Percentiles rank a stretch among this genome's conserved stretches.
Conservation (phyloP, 2,888 invertebrate species). For the Sinhomidia bicolor region DNA sequence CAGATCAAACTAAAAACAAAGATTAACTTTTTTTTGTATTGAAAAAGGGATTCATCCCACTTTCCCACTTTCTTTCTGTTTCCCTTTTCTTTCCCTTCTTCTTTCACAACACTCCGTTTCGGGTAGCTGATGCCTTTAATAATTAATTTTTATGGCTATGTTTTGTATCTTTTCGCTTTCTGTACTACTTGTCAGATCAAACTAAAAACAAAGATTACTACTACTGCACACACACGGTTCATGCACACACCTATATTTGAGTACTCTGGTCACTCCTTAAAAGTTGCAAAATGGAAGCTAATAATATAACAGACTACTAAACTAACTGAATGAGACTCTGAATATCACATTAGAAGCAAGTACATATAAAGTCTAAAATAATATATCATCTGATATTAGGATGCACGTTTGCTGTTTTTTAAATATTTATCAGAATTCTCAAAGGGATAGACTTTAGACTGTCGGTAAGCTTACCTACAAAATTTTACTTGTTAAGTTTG, state of each 20-base stretch:
- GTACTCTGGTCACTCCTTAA: too few species aligned
- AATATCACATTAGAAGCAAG: too few species aligned
- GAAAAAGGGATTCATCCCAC: conserved; percentile 42
- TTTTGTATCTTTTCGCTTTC: conserved; percentile 48
- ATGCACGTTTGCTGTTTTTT: too few species aligned
- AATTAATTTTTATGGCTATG: conserved; percentile 64
- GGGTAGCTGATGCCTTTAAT: conserved; percentile 59
- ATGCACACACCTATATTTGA: too few species aligned
- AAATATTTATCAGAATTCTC: conserved; percentile 33
- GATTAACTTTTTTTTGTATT: neutral
- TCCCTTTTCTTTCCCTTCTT: too few species aligned
- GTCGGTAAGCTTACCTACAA: conserved; percentile 36
- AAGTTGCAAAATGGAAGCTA: too few species aligned
- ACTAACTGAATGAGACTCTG: too few species aligned
- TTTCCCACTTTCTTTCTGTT: conserved; percentile 24
- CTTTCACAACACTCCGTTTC: too few species aligned
- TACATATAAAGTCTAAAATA: too few species aligned
- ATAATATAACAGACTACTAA: too few species aligned
- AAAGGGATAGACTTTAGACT: neutral
- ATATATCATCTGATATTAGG: too few species aligned
- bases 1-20: neutral
- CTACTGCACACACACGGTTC: too few species aligned
- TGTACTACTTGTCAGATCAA: neutral
- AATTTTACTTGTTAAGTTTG: conserved; percentile 27
- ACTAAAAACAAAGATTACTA: neutral